A percentile compares a stretch with the other conserved stretches of the same genome.
These are phyloP conservation scores for Pristionchus mayeri DNA, from an alignment of 2,888 invertebrate genomes.

Conservation along the genomic window DNA sequence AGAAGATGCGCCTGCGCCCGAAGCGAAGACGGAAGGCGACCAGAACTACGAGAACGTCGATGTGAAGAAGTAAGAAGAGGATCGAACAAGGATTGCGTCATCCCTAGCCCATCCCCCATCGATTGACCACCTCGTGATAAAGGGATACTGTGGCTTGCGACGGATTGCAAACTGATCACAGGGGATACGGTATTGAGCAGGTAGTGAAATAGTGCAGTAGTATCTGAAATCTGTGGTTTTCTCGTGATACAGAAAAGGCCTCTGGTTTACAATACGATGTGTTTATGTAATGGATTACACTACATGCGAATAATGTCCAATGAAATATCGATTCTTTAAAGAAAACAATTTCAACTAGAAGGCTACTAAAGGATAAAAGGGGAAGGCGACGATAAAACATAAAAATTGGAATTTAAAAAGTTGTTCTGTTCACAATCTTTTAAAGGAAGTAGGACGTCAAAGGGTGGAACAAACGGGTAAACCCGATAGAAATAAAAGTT, in stretches of 20 bases:
- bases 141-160: constrained; percentile 15
- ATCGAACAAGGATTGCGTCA: background rate
- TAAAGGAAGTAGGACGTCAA: background rate
- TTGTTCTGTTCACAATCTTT: background rate
- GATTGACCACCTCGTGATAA: background rate
- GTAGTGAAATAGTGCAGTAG: too few species aligned
- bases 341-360: background rate
- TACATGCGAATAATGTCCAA: background rate
- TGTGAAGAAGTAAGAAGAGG: constrained; percentile 11
- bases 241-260: too few species aligned
- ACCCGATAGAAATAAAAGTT: background rate
- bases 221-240: too few species aligned
- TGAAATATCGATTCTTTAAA: background rate
- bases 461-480: background rate
- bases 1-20: background rate
- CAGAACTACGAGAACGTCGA: constrained; percentile 33
- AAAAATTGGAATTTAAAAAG: too few species aligned
- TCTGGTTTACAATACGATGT: too few species aligned
- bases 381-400: background rate
- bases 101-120: background rate
- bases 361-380: background rate
- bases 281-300: background rate
- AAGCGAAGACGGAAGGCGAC: background rate
- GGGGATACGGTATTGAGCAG: too few species aligned
- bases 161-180: too few species aligned